These are phyloP conservation scores for Gobiocypris rarus DNA, from an alignment of 2,113 vertebrate species.

Conservation along the genomic window DNA sequence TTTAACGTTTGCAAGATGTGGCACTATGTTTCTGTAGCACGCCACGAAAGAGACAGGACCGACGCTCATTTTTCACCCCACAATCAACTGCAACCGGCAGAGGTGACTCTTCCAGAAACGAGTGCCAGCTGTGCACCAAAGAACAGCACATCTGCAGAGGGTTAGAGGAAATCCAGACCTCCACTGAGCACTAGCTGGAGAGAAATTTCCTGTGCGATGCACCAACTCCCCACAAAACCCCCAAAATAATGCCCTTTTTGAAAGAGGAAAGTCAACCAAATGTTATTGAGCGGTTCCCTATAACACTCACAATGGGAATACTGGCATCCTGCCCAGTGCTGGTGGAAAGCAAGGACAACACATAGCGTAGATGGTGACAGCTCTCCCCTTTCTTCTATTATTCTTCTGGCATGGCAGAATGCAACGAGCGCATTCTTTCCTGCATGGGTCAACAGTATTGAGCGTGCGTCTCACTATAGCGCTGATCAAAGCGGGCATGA, in stretches of 20 bases:
- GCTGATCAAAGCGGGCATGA: conserved; percentile 69
- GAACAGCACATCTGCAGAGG: conserved; percentile 48
- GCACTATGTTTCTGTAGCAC: background rate
- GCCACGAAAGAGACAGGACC: background rate
- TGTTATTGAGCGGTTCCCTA: conserved; percentile 27
- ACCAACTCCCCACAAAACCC: conserved; percentile 31
- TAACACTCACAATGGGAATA: conserved; percentile 33
- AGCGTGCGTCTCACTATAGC: conserved; percentile 1
- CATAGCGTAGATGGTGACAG: conserved; percentile 56
- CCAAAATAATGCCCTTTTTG: conserved; percentile 8
- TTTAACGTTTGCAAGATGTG: conserved; percentile 36
- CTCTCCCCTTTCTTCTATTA: conserved; percentile 48
- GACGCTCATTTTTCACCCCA: conserved; percentile 34
- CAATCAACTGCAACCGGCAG: conserved; percentile 17
- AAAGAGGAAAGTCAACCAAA: conserved; percentile 37
- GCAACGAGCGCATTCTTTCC: conserved; percentile 22
- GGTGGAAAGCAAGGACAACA: background rate
- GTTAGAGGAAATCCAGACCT: conserved; percentile 45
- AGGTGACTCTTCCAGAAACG: conserved; percentile 34
- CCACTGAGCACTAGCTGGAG: conserved; percentile 25
- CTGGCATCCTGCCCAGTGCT: conserved; percentile 41
- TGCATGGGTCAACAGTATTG: conserved; percentile 42
- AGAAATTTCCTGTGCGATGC: conserved; percentile 16
- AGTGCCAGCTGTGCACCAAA: conserved; percentile 46
- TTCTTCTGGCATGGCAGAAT: conserved; percentile 6